Evolutionary conservation across 2,113 vertebrate species (phyloP).

Genomic region (Lepus europaeus): DNA sequence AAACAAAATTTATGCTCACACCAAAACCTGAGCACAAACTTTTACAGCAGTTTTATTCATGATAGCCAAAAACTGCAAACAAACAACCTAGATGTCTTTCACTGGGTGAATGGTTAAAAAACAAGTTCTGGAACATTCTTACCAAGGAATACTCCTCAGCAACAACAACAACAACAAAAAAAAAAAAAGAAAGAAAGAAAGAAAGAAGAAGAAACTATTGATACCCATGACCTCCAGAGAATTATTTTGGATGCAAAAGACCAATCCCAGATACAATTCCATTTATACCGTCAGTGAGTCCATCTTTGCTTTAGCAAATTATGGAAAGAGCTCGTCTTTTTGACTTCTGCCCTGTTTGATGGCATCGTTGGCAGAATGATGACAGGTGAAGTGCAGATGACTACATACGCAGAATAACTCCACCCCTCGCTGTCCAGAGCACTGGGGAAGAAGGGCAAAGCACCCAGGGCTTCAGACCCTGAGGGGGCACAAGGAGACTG

Average conservation of each 20-base stretch:
- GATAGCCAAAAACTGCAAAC: background rate
- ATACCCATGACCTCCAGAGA: background rate
- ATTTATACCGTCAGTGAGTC: background rate
- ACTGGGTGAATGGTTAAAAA: background rate
- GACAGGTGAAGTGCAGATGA: background rate
- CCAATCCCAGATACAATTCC: background rate
- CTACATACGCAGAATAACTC: background rate
- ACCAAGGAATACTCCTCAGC: background rate
- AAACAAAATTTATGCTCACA: constrained; percentile 55
- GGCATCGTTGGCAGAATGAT: background rate
- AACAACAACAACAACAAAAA: background rate
- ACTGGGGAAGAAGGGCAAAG: background rate
- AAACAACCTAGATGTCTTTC: background rate
- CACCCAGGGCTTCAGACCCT: background rate
- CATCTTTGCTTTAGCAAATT: background rate
- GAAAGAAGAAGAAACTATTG: background rate
- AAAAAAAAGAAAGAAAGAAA: too few species aligned
- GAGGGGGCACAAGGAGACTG: background rate
- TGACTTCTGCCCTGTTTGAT: background rate
- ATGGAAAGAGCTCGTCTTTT: background rate
- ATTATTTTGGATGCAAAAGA: background rate
- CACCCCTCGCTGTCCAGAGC: background rate
- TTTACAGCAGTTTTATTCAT: constrained; percentile 20
- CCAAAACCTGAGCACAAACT: constrained; percentile 33
- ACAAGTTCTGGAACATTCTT: background rate